Base-by-base conservation (phyloP, 1,140 invertebrate species). In the Capitella teleta region DNA sequence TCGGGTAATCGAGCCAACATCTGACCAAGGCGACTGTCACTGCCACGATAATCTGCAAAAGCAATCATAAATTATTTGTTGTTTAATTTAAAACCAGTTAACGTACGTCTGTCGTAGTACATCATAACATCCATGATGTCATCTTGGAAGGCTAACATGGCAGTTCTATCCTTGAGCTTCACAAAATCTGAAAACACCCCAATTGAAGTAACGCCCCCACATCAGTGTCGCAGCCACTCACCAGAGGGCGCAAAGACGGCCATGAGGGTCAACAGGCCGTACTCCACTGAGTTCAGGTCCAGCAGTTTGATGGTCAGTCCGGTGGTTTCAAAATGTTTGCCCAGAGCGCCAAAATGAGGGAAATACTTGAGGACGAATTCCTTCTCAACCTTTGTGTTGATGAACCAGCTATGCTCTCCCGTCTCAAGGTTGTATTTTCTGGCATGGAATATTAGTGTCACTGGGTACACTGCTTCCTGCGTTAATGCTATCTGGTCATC, bases 391-490 rank as follows among this genome's bases (percentile, higher is more conserved):
- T 6, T 24, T 10, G 43, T 45, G 8, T 26, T 45, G 23, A 24
- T 24, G 43, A 45, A 45, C 23, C 28, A 45, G 43, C 28, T 21
- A 16, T 45, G 26, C 23, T 24, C 43, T 6, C 43, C 43, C 12
- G 43, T 45, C 23, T 45, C 43, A 6, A 45, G 43, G 43, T 45
- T 28, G 43, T 45, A 45, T 21, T 30, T 25, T 18, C 28, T 18
- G 8, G 43, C 23, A 26, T 45, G 43, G 43, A 12, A 45, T 5
- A 45, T 21, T 26, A 45, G 43, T 25, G 21, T 26, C 5, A 45
- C 21, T 8, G 43, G 43, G 43, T 45, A 45, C 5, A 25, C 23
- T 28, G 43, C 43, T 16, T 45, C 43, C 43, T 28, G 43, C 43
- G 28, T 26, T 10, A 45, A 26, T 26, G 18, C 26, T 16, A 45